Evolutionary conservation across 2,888 invertebrate species (phyloP), one percentile per base, ranked within the genome.

Genomic region (Serripes groenlandicus): DNA sequence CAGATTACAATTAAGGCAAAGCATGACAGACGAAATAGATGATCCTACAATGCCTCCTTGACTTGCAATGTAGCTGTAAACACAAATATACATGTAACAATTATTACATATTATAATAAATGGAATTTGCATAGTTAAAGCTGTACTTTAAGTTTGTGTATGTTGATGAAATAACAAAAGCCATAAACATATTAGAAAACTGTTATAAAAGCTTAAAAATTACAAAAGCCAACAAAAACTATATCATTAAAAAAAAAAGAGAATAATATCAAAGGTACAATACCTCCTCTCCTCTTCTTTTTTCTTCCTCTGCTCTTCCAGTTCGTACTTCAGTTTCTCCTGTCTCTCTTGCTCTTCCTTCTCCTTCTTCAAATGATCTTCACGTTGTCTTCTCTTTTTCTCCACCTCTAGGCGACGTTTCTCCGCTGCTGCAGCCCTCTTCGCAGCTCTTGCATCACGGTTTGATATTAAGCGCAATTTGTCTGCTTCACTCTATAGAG

Each of bases 371-470:
- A 87, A 37, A 64, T 90, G 91, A 75, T 93, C 93, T 74, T 93
- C 93, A 28, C 91, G 84, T 71, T 92, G 92, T 54, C 85, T 76
- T 21, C 93, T 78, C 70, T 92, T 91, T 42, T 90, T 81, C 75
- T 93, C 93, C 64, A 94, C 93, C 73, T 93, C 93, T 76, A 92
- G 91, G 52, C 92, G 86, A 4, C 92, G 85, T 75, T 92, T 93
- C 49, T 91, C 92, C 3, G 93, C 93, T 23, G 92, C 92, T 3
- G 94, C 94, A 2, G 92, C 93, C 58, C 93, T 84, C 70, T 93
- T 92, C 5, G 93, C 93, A 5, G 92, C 93, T 30, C 94, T 84
- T 0, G 93, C 93, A 69, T 93, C 93, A 62, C 90, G 86, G 83
- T 92, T 93, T 18, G 93, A 90, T 52, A 93, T 93, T 81, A 90